Evolutionary conservation across 2,113 vertebrate genomes (phyloP).

Genomic region (Chunga burmeisteri): DNA sequence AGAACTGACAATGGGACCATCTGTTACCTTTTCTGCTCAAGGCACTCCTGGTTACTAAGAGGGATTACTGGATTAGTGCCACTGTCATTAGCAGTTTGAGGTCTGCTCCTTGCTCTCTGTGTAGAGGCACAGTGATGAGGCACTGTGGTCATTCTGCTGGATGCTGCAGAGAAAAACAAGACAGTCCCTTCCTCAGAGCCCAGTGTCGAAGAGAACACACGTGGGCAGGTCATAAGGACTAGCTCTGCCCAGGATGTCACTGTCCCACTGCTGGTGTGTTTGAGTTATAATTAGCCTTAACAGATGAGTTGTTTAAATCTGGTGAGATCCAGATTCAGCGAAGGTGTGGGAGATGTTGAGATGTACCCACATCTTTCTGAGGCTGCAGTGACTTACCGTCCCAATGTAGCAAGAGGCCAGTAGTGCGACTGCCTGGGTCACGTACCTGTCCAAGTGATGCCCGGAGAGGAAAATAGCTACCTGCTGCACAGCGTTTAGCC

Average conservation of each 20-base stretch:
- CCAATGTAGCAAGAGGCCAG: background rate
- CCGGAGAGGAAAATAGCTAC: background rate
- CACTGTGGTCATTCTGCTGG: background rate
- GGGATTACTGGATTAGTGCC: background rate
- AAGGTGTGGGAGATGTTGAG: background rate
- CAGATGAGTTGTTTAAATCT: background rate
- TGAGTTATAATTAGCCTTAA: background rate
- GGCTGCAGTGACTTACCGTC: background rate
- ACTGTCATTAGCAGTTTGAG: background rate
- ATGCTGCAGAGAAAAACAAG: background rate
- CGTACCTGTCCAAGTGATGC: background rate
- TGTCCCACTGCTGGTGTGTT: too few relatives aligned
- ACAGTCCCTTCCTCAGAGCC: background rate
- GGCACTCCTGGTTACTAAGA: background rate
- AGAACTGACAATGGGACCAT: background rate
- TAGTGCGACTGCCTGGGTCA: background rate
- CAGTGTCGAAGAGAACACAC: background rate
- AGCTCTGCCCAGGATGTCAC: background rate
- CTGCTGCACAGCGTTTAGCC: background rate
- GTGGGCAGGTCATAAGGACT: fast-evolving
- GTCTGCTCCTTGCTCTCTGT: background rate
- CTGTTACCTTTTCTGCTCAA: background rate
- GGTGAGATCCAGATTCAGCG: background rate
- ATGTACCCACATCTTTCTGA: background rate
- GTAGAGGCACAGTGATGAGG: fast-evolving